Base-by-base conservation (phyloP, 2,888 invertebrate genomes). In the Cosmopolites sordidus region DNA sequence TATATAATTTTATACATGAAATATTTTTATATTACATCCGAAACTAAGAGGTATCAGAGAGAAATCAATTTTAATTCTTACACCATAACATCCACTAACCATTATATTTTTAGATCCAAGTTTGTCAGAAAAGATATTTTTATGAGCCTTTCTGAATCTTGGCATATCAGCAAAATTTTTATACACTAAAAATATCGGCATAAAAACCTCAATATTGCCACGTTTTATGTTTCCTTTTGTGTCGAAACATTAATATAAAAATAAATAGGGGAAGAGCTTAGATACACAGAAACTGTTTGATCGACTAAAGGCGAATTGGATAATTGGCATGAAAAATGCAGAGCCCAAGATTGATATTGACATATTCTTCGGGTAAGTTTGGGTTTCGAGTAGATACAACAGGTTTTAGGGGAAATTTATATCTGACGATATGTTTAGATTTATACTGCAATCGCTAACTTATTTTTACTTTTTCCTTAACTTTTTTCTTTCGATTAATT, bases 241-340 rank as follows among this genome's bases (percentile, higher is more conserved):
- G 33, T 33, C 33, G 33, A 33, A 33, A 33, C 33, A 33, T 33
- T 33, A 33, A 33, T 33, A 33, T 33, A 33, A 33, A 33, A 33
- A n/a, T 33, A 33, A 33, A 33, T 33, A 33, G 33, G 33, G 12
- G 12, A 33, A 33, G 11, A 12, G 33, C 12, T 33, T 33, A 12
- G 33, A 33, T 12, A 12, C n/a, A 11, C 33, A 12, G 33, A 11
- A 33, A 33, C 12, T 9, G 33, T 33, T 22, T 22, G 22, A 22
- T 22, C 22, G 22, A 22, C 33, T 12, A 33, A 12, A 33, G 12
- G 5, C n/a, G 33, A 33, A 33, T 33, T 33, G 33, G 33, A 33
- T 33, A 33, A 33, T 33, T 33, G 33, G 33, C 33, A 12, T 12
- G 12, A 33, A 33, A 33, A 12, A 33, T 33, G 11, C 33, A 33